These are phyloP conservation scores for Chloropsis hardwickii DNA, from an alignment of 2,113 vertebrate genomes.

Conservation along the genomic window DNA sequence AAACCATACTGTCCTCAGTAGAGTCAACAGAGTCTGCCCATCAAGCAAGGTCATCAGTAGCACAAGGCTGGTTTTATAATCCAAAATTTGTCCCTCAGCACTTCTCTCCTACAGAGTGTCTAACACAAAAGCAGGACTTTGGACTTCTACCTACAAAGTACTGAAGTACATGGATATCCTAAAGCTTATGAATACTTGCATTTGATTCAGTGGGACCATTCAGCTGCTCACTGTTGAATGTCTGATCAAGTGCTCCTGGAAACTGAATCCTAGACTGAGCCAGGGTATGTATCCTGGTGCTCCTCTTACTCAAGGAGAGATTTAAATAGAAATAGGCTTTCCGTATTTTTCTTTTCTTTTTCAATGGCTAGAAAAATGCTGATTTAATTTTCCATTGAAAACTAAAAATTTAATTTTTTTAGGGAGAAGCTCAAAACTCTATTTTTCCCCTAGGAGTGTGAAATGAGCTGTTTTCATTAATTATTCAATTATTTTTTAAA, in stretches of 20 bases:
- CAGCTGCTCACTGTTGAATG: not conserved
- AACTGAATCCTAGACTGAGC: not conserved
- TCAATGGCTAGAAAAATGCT: not conserved
- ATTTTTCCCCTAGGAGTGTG: accelerated
- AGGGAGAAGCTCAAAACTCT: not conserved
- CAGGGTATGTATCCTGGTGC: not conserved
- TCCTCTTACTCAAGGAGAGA: not conserved
- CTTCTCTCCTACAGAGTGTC: not conserved
- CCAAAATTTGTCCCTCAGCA: not conserved
- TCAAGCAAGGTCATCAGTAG: not conserved
- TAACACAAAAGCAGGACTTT: not conserved
- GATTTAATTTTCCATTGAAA: not conserved
- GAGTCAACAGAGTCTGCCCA: not conserved
- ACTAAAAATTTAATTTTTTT: not conserved
- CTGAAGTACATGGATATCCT: not conserved
- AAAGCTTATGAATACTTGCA: not conserved
- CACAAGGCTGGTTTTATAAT: not conserved
- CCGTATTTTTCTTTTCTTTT: not conserved
- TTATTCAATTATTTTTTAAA: not conserved
- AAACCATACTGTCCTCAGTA: not conserved
- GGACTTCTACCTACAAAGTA: not conserved
- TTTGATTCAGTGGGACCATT: not conserved
- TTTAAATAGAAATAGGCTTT: not conserved
- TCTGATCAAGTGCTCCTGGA: not conserved
- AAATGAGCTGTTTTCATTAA: not conserved